Base-by-base conservation (phyloP, 2,888 invertebrate species). In the Lasioglossum lativentre region DNA sequence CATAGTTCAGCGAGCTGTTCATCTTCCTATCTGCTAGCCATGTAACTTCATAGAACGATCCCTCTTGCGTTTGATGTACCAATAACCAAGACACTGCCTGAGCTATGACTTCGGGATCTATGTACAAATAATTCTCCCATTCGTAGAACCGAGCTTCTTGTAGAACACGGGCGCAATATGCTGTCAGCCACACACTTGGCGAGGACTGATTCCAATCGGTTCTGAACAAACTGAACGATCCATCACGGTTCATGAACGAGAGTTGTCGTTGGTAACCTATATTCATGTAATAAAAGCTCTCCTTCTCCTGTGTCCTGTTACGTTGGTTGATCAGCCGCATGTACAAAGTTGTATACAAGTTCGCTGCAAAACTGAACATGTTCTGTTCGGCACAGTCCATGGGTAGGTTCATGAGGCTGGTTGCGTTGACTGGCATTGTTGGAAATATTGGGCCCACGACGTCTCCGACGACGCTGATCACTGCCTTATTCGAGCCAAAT, bases 71-170 rank as follows among this genome's bases (percentile, higher is more conserved):
- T 95, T 99, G 99, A 95, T 98, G 98, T 76, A 97, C 96, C 80
- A 99, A 95, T 4, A 99, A 96, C 98, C 98, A 99, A 0, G 97
- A 96, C 2, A 98, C 97, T 0, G 99, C 97, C 94, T 97, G 97
- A 6, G 98, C 97, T 91, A 99, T 98, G 4, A 98, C 97, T 70
- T 96, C 96, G 0, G 98, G 98, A 95, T 99, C 99, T 89, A 99
- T 98, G 95, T 98, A 99, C 80, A 99, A 97, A 93, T 97, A 98
- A 95, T 99, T 98, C 96, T 99, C 99, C 99, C 99, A 99, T 94
- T 99, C 99, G 93, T 99, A 98, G 95, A 99, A 99, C 59, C 98
- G 98, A 0, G 99, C 99, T 93, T 98, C 98, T 94, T 98, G 98
- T 94, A 99, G 97, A 75, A 98, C 96, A 89, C 98, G 96, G 0